Evolutionary conservation across 2,797 vertebrate species (phyloP).

Genomic region (Microctenopoma stevenorrisi): DNA sequence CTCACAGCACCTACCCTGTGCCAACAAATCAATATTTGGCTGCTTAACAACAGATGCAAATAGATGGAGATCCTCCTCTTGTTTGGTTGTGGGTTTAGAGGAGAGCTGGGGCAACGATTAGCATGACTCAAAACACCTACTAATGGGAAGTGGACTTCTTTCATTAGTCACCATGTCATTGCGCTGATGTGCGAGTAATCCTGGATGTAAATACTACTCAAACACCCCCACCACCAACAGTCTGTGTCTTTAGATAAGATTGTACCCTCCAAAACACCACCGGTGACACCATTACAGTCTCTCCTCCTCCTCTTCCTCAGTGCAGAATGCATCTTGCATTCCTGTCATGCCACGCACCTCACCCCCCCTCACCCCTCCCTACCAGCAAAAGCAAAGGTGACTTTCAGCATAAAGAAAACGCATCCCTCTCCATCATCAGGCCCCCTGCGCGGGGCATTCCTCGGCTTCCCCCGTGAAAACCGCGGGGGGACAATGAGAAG

Average conservation of each 20-base stretch:
- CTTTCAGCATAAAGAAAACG: conserved; percentile 31
- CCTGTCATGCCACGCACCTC: conserved; percentile 69
- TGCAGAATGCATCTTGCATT: conserved; percentile 59
- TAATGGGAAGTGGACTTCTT: not conserved
- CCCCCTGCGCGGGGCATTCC: conserved; percentile 60
- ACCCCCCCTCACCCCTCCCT: not conserved
- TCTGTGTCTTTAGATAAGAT: not conserved
- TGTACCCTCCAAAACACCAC: not conserved
- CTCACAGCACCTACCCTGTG: not conserved
- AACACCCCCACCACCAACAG: not conserved
- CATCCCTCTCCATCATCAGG: conserved; percentile 46
- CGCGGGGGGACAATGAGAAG: conserved; percentile 1
- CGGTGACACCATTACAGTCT: conserved; percentile 25
- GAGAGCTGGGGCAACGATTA: conserved; percentile 10
- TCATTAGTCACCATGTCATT: not conserved
- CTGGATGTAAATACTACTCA: not conserved
- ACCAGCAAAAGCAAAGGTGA: conserved; percentile 30
- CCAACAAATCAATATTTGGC: conserved; percentile 2
- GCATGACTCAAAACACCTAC: conserved; percentile 1
- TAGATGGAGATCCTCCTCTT: conserved; percentile 43
- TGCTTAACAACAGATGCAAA: conserved; percentile 50
- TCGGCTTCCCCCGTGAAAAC: conserved; percentile 62
- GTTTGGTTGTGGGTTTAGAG: not conserved
- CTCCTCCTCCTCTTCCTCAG: not conserved
- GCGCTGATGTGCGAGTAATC: too few species aligned